A percentile compares a stretch with the other conserved stretches of the same genome.
Conservation (phyloP, 2,113 vertebrate genomes). For the Embiotoca jacksoni region DNA sequence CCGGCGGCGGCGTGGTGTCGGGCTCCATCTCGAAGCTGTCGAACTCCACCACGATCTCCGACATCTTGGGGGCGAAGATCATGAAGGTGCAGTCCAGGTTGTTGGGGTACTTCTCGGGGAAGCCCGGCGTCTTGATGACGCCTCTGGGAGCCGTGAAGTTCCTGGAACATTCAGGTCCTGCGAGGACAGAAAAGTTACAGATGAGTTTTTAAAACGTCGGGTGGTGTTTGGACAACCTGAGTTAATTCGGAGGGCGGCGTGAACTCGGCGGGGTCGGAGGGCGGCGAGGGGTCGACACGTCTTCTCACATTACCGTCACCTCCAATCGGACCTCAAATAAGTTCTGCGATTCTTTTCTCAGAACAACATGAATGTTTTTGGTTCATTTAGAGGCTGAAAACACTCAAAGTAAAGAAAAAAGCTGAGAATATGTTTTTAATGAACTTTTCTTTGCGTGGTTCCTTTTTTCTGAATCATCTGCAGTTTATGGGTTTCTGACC, state of each 20-base stretch:
- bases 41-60: slow-evolving; percentile 96
- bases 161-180: slow-evolving; percentile 96
- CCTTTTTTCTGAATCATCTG: background rate
- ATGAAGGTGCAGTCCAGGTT: slow-evolving; percentile 98
- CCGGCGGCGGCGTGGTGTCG: slow-evolving; percentile 91
- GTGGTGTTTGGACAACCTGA: slow-evolving; percentile 37
- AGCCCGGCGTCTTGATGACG: slow-evolving; percentile 94
- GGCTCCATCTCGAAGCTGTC: slow-evolving; percentile 97
- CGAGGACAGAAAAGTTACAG: background rate
- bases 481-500: background rate
- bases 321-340: background rate
- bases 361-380: background rate
- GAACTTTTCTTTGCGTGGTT: background rate
- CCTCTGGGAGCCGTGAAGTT: slow-evolving; percentile 92
- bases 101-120: slow-evolving; percentile 98
- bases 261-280: slow-evolving; percentile 13
- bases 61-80: slow-evolving; percentile 97
- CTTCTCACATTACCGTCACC: background rate
- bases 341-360: background rate
- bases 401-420: background rate
- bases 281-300: background rate
- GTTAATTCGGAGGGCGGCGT: background rate
- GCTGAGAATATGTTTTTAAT: background rate
- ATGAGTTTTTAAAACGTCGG: slow-evolving; percentile 27
- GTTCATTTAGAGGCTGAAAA: background rate